Percentiles rank a stretch among this genome's conserved stretches.
These are phyloP conservation scores for Melanotaenia maccullochi DNA, from an alignment of 2,797 vertebrate species.

Conservation along the genomic window DNA sequence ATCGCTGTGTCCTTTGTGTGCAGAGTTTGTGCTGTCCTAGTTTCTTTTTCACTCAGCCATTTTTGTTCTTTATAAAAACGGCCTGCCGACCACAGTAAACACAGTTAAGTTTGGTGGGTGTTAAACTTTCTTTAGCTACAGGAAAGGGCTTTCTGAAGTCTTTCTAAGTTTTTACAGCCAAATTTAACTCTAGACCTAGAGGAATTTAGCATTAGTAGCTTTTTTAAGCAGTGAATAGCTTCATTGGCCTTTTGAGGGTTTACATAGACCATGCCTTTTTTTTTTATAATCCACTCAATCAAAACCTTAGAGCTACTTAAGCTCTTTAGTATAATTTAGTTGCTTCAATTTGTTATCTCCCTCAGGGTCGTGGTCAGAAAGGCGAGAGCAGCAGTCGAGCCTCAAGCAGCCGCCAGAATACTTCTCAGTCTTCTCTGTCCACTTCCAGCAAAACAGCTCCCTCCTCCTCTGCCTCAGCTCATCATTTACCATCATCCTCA, in stretches of 20 bases:
- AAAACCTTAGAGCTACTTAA: neutral
- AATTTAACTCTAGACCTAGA: neutral
- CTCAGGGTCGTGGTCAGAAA: conserved; percentile 87
- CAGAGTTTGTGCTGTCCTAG: neutral
- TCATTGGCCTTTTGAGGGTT: neutral
- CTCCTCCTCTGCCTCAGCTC: conserved; percentile 62
- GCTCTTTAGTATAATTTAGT: neutral
- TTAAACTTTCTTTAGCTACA: neutral
- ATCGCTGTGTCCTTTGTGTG: neutral
- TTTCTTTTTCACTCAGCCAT: conserved; percentile 15
- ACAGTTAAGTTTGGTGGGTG: neutral
- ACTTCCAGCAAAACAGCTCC: conserved; percentile 55
- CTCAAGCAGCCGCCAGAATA: conserved; percentile 78
- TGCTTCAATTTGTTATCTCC: conserved; percentile 14
- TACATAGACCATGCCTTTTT: neutral
- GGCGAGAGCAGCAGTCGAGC: conserved; percentile 84
- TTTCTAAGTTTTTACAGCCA: neutral
- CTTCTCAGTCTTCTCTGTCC: conserved; percentile 83
- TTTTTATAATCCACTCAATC: neutral
- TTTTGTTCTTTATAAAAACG: neutral
- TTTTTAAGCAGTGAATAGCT: neutral
- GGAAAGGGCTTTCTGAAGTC: neutral
- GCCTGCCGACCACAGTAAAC: neutral
- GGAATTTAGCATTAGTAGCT: neutral
- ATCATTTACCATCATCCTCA: conserved; percentile 59